Conservation (phyloP, 2,888 invertebrate genomes). For the Lasius platythorax region DNA sequence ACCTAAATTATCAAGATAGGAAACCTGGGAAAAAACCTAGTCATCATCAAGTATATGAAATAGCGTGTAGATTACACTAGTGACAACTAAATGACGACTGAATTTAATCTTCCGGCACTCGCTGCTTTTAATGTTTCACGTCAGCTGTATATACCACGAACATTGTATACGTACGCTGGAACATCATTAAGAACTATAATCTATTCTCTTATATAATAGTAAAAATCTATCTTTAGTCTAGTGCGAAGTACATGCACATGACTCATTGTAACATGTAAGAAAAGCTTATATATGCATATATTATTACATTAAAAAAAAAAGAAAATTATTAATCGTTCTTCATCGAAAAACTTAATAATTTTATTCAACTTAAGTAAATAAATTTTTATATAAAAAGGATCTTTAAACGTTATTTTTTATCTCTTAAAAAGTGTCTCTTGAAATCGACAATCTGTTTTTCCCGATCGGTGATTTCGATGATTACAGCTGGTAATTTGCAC, state of each 20-base stretch:
- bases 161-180: neutral
- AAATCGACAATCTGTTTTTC: neutral
- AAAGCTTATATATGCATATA: neutral
- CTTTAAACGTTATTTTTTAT: neutral
- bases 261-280: neutral
- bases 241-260: neutral
- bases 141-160: neutral
- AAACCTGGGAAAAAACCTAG: neutral
- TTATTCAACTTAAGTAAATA: neutral
- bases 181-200: constrained; percentile 1
- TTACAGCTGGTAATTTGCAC: neutral
- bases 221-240: neutral
- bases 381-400: neutral
- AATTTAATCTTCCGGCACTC: neutral
- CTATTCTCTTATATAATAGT: neutral
- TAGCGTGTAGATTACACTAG: neutral
- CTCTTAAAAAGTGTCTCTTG: neutral
- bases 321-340: neutral
- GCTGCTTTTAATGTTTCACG: neutral
- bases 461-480: neutral
- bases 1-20: neutral
- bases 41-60: neutral
- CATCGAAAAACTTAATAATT: neutral
- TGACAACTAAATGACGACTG: neutral
- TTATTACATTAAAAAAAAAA: neutral